A percentile compares a stretch with the other conserved stretches of the same genome.
Evolutionary conservation across 2,888 invertebrate genomes (phyloP).

Genomic region (Ormyrus thymus): DNA sequence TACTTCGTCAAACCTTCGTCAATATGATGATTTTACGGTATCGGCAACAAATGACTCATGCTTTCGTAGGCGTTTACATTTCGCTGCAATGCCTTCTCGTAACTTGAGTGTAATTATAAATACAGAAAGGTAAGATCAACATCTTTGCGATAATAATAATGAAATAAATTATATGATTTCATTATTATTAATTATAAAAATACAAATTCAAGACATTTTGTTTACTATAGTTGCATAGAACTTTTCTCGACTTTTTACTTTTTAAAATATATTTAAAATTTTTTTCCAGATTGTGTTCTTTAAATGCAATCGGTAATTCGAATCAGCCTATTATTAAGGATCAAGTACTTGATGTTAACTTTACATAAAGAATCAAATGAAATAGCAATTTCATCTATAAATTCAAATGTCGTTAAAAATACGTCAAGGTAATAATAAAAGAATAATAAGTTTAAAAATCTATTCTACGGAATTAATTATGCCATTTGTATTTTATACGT

Average conservation of each 20-base stretch:
- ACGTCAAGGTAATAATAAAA: too few species aligned
- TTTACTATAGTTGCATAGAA: neutral
- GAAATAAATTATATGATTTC: neutral
- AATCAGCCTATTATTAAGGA: neutral
- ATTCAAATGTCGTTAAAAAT: too few species aligned
- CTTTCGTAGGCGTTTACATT: conserved; percentile 11
- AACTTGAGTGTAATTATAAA: neutral
- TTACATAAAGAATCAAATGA: too few species aligned
- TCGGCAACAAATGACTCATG: neutral
- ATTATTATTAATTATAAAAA: neutral
- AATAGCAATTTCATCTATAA: too few species aligned
- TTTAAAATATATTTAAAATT: neutral
- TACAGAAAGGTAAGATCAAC: neutral
- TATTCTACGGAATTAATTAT: too few species aligned
- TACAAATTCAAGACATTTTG: neutral
- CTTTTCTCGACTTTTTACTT: neutral
- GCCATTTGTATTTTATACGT: too few species aligned
- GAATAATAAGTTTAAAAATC: too few species aligned
- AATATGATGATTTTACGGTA: neutral
- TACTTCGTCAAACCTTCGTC: neutral
- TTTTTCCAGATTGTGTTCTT: neutral
- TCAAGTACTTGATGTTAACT: too few species aligned
- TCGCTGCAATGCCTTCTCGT: neutral
- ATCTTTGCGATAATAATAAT: neutral
- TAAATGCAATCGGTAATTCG: neutral